Conservation (phyloP, 2,888 invertebrate species). For the Tiliacea citrago region DNA sequence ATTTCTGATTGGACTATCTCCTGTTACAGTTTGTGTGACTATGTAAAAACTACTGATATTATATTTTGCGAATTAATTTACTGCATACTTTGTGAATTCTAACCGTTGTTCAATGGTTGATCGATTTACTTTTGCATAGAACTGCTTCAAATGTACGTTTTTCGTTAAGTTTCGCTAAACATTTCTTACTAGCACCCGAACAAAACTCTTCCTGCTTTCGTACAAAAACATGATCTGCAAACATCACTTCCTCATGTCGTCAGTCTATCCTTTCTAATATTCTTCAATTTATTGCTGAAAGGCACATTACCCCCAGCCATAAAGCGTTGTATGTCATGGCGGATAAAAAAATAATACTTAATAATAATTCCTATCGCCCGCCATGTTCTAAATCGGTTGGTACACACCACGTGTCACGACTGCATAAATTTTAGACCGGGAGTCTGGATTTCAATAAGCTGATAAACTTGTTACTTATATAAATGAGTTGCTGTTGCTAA, state of each 20-base stretch:
- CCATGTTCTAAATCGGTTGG: constrained; percentile 75
- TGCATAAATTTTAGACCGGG: constrained; percentile 73
- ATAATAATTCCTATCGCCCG: constrained; percentile 79
- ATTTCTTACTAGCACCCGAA: not conserved
- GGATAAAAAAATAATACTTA: constrained; percentile 81
- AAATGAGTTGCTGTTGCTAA: not conserved
- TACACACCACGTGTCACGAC: constrained; percentile 77
- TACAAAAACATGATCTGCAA: constrained; percentile 1
- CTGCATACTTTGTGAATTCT: not conserved
- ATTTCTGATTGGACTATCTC: not conserved
- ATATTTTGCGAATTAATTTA: not conserved
- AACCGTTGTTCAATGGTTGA: too few relatives aligned
- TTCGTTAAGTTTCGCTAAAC: not conserved
- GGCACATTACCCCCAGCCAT: constrained; percentile 23
- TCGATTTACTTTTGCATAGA: not conserved
- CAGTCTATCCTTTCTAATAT: constrained; percentile 18
- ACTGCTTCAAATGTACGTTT: not conserved
- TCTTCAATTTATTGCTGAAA: constrained; percentile 32
- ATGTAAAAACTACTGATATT: not conserved
- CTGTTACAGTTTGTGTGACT: too few relatives aligned
- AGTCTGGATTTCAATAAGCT: constrained; percentile 42
- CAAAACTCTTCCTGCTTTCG: not conserved
- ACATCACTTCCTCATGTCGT: not conserved
- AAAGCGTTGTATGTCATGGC: constrained; percentile 72
- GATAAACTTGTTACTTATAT: not conserved